Percentiles rank a stretch among this genome's conserved stretches.
Conservation (phyloP, 2,797 vertebrate genomes). For the Lagorchestes hirsutus region DNA sequence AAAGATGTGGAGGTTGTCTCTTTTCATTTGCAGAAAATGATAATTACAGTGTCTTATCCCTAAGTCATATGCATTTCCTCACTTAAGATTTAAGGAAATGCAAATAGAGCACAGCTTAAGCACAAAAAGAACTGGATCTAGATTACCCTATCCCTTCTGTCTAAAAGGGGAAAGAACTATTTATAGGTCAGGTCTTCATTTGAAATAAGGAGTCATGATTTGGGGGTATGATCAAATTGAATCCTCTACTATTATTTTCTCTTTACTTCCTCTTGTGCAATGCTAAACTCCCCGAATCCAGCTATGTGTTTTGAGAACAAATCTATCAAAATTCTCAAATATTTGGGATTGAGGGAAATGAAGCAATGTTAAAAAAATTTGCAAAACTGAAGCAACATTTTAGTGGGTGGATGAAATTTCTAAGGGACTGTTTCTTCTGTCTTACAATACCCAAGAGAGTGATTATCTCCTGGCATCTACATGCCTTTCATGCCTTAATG, state of each 20-base stretch:
- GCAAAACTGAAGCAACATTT: neutral
- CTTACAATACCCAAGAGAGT: neutral
- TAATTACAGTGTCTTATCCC: constrained; percentile 1
- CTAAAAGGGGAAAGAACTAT: neutral
- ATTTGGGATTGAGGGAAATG: neutral
- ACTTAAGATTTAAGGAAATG: constrained; percentile 58
- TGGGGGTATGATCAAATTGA: neutral
- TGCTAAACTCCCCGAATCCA: neutral
- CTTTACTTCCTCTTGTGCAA: neutral
- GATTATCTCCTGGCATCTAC: neutral
- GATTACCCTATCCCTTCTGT: neutral
- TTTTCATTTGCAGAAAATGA: constrained; percentile 6
- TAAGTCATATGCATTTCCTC: constrained; percentile 60
- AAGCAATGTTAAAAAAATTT: neutral
- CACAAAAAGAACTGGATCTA: constrained; percentile 53
- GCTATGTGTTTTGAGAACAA: neutral
- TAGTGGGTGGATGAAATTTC: neutral
- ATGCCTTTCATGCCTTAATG: constrained; percentile 55
- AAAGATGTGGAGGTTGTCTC: constrained; percentile 14
- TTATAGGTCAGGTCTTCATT: accelerated
- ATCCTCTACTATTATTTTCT: neutral
- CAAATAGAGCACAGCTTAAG: constrained; percentile 38
- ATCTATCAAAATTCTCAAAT: neutral
- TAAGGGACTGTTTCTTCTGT: neutral
- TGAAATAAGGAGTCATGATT: neutral